Base-by-base conservation (phyloP, 2,113 vertebrate genomes). In the Blennius ocellaris region DNA sequence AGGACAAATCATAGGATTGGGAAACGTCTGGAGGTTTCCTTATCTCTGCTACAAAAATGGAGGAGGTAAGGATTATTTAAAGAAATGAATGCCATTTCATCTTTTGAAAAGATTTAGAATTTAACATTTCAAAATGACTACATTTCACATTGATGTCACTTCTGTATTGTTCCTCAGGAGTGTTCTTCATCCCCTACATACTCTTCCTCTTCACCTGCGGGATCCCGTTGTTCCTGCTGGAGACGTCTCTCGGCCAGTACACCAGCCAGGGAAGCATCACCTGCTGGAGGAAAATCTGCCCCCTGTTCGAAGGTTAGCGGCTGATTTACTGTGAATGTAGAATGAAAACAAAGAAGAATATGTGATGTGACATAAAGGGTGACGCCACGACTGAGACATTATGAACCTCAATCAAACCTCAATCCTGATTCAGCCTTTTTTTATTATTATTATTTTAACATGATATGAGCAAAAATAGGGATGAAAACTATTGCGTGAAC, bases 1-100 rank as follows among this genome's bases (percentile, higher is more conserved):
- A 0, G 94, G 94, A 73, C 94, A 95, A 73, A 95, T 95, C 74
- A 90, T 95, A 11, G 94, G 94, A 7, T 76, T 95, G 1, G 94
- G 94, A 81, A 95, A 95, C 59, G 93, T 95, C 56, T 95, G 94
- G 94, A 83, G 94, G 73, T 95, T 95, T 64, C 94, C 94, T 55
- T 95, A 95, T 69, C 76, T 95, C 68, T 95, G 93, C 86, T 95
- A 94, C 89, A 95, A 94, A 83, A 95, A 95, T 61, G 94, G 94
- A 82, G 94, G 94, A 69, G 94, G 94, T 94, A 69, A 90, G 92
- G 21, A 30, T 30, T n/a, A n/a, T n/a, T n/a, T n/a, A n/a, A n/a
- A n/a, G n/a, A 30, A 30, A 30, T 30, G 21, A 30, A 30, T 30
- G 21, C 21, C 21, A 30, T 30, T 30, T 30, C 21, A 30, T 30